Conservation (phyloP, 2,888 invertebrate genomes). For the Aleiodes alternator region DNA sequence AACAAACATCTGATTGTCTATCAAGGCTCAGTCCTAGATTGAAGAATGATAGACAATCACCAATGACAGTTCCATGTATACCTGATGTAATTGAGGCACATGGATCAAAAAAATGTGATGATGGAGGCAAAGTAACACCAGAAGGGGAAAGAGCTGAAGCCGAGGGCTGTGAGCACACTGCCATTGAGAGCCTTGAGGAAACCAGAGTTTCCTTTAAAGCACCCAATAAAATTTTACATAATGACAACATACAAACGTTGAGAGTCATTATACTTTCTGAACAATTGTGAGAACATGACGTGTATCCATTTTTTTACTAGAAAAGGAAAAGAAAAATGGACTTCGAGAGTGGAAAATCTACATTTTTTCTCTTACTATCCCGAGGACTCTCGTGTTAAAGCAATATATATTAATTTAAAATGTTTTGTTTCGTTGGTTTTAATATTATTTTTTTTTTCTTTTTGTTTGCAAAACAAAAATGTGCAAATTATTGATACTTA, state of each 20-base stretch:
- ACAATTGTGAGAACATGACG: constrained; percentile 69
- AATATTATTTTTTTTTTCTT: constrained; percentile 10
- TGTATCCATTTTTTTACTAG: constrained; percentile 43
- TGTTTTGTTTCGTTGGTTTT: constrained; percentile 32
- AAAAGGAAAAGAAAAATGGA: constrained; percentile 7
- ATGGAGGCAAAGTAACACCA: constrained; percentile 52
- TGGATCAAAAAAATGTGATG: constrained; percentile 51
- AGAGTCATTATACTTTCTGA: constrained; percentile 73
- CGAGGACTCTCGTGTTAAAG: constrained; percentile 8
- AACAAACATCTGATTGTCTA: constrained; percentile 60
- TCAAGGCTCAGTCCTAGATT: constrained; percentile 60
- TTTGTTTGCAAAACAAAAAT: constrained; percentile 26
- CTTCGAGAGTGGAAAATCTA: constrained; percentile 9
- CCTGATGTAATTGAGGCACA: constrained; percentile 69
- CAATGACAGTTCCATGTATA: constrained; percentile 60
- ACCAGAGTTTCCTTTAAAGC: constrained; percentile 63
- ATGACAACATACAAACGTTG: constrained; percentile 72
- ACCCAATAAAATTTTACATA: constrained; percentile 65
- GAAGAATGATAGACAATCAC: constrained; percentile 55
- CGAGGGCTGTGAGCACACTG: constrained; percentile 71
- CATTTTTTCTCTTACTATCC: background rate
- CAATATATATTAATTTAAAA: constrained; percentile 20
- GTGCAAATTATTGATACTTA: constrained; percentile 31
- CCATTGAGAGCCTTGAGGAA: constrained; percentile 64
- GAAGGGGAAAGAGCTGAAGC: constrained; percentile 71